Base-by-base conservation (phyloP, 2,797 vertebrate species). In the Peromyscus melanophrys region DNA sequence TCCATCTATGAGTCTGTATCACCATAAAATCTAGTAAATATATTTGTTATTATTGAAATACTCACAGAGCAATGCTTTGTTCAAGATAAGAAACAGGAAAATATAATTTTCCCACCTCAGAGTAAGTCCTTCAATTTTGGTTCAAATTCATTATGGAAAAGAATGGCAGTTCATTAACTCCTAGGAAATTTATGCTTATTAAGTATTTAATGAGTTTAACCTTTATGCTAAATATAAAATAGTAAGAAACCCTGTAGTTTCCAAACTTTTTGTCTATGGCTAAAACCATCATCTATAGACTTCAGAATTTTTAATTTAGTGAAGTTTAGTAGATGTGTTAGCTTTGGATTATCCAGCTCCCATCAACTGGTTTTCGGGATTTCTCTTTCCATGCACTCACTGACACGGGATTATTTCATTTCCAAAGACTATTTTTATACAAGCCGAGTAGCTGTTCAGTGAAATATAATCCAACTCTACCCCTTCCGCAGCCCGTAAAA, bases 131-230 rank as follows among this genome's bases (percentile, higher is more conserved):
- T 57, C 86, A 90, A 78, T 96, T 97, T 88, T 95, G 71, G 88
- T 65, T 83, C 37, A 96, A 96, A 96, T 96, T 96, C 95, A 89
- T 96, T 94, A 83, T 93, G 40, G 73, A 88, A 95, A 96, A 96
- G 89, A 97, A 92, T 89, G 93, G 83, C 87, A 78, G 80, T 97
- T 97, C 96, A 96, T 97, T 97, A 97, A 96, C 95, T 97, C 61
- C 95, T 90, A 82, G 94, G 94, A 96, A 97, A 77, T 93, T 94
- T 88, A 73, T 82, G 34, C 94, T 97, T 95, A 96, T 97, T 97
- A 95, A 95, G 94, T 95, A 90, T 92, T 97, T 97, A 97, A 98
- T 97, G 97, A 98, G 95, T 94, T 97, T 98, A 97, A 97, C 96
- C 94, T 98, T 97, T 97, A 96, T 97, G 94, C 90, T 96, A 96